These are phyloP conservation scores for Vimba vimba DNA, from an alignment of 2,113 vertebrate genomes.

Conservation along the genomic window DNA sequence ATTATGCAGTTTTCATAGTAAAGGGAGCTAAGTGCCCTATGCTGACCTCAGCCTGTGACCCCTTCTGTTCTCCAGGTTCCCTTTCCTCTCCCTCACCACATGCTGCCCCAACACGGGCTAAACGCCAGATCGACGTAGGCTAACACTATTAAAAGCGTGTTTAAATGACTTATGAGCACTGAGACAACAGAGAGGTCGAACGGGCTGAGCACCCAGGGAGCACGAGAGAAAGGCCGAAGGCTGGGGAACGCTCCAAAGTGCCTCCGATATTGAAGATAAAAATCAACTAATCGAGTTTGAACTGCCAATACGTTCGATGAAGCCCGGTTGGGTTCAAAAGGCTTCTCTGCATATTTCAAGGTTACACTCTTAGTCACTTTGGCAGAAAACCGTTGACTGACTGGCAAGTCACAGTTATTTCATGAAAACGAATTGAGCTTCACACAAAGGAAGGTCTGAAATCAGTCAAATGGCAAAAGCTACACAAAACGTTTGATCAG, in stretches of 20 bases:
- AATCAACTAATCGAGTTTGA: slow-evolving; percentile 51
- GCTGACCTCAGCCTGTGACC: slow-evolving; percentile 50
- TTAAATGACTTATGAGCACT: slow-evolving; percentile 71
- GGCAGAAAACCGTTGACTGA: slow-evolving; percentile 5
- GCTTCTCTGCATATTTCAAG: slow-evolving; percentile 47
- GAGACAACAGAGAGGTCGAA: slow-evolving; percentile 57
- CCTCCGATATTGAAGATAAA: slow-evolving; percentile 16
- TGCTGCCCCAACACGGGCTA: slow-evolving; percentile 34
- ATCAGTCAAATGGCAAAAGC: not conserved
- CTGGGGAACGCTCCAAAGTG: not conserved
- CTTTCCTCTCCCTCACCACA: slow-evolving; percentile 19
- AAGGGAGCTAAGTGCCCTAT: slow-evolving; percentile 49
- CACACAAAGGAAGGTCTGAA: not conserved
- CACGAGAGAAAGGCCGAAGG: slow-evolving; percentile 13
- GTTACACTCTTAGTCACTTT: slow-evolving; percentile 22
- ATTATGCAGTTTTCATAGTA: slow-evolving; percentile 57
- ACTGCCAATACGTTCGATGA: slow-evolving; percentile 37
- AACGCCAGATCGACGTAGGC: slow-evolving; percentile 51
- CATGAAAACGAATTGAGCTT: not conserved
- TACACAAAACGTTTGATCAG: not conserved
- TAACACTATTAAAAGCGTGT: slow-evolving; percentile 72
- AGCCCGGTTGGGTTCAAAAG: slow-evolving; percentile 13
- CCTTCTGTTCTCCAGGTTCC: slow-evolving; percentile 34
- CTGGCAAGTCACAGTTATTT: slow-evolving; percentile 12
- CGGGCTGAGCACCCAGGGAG: slow-evolving; percentile 51